These are phyloP conservation scores for Hydrophis major DNA, from an alignment of 2,797 vertebrate species.

Conservation along the genomic window DNA sequence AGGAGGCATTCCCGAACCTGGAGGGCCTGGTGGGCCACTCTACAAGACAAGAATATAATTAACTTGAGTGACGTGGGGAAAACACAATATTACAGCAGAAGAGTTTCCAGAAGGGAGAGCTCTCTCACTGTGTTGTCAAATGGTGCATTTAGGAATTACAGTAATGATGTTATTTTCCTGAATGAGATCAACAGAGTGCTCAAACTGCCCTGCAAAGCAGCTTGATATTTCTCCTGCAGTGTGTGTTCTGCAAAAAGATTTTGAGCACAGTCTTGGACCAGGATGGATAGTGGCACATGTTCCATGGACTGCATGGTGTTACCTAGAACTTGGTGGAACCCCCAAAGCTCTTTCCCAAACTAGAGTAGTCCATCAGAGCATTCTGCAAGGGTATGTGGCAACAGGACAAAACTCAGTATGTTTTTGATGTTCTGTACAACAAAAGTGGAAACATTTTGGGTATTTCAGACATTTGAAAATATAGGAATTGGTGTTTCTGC, in stretches of 20 bases:
- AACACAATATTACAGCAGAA: neutral
- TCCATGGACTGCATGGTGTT: neutral
- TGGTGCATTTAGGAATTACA: neutral
- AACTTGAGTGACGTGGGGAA: neutral
- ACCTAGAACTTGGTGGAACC: neutral
- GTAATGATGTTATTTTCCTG: neutral
- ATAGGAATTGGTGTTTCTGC: neutral
- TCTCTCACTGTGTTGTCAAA: neutral
- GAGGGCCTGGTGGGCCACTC: conserved; percentile 84
- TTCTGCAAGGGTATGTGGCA: neutral
- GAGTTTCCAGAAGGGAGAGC: neutral
- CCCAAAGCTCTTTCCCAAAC: neutral
- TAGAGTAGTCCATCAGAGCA: neutral
- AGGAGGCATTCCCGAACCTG: conserved; percentile 83
- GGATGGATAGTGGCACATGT: neutral
- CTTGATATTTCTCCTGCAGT: neutral
- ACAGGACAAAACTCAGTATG: neutral
- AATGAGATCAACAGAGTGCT: neutral
- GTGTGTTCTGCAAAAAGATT: neutral
- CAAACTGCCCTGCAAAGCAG: neutral
- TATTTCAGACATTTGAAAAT: neutral
- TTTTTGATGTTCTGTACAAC: neutral
- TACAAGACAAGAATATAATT: conserved; percentile 8
- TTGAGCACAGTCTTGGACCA: neutral
- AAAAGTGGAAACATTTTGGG: neutral